phyloP scores from a whole-genome alignment of 2,113 vertebrate species.

The Tursiops truncatus region DNA sequence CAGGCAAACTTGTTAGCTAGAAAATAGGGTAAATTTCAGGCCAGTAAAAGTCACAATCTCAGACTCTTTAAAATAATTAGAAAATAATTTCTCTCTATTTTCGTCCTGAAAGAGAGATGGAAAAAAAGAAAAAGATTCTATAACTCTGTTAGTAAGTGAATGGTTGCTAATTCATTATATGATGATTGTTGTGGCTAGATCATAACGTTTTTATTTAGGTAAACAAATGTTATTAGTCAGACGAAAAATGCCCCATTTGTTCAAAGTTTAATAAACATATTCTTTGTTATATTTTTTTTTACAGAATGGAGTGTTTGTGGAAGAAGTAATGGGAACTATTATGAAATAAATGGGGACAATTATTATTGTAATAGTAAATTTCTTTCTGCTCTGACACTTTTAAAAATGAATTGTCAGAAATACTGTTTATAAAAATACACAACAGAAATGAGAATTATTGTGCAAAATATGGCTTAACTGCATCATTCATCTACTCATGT shows the following conservation, averaged over 20 bases:
- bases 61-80: background rate
- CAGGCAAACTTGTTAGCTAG: background rate
- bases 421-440: slow-evolving; percentile 32
- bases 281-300: slow-evolving; percentile 33
- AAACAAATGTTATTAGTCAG: slow-evolving; percentile 9
- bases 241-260: slow-evolving; percentile 6
- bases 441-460: background rate
- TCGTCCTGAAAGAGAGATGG: background rate
- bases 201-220: background rate
- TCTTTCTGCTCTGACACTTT: background rate
- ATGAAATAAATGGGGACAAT: background rate
- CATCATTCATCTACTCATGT: background rate
- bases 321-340: background rate
- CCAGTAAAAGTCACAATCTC: background rate
- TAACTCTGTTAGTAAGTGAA: background rate
- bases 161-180: background rate
- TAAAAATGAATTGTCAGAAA: slow-evolving; percentile 14
- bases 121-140: background rate
- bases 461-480: background rate
- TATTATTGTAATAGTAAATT: background rate
- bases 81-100: background rate
- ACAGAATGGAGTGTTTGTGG: background rate
- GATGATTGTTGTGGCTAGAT: background rate
- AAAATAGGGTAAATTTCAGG: background rate
- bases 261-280: slow-evolving; percentile 32